Base-by-base conservation (phyloP, 2,113 vertebrate species). In the Hiodon alosoides region DNA sequence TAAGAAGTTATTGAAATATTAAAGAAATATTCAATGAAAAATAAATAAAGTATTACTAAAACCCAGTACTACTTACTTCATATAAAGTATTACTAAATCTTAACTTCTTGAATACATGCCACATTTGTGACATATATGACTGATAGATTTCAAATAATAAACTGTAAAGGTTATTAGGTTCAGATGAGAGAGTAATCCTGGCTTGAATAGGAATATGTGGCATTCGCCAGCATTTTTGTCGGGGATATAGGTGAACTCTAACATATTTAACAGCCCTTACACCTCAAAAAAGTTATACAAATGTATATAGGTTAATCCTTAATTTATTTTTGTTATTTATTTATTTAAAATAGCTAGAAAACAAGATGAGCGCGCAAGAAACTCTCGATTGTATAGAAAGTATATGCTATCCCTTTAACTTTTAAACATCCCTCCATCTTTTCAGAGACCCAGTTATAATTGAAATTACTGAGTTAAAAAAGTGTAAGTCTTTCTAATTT, bases 401-500 rank as follows among this genome's bases (percentile, higher is more conserved):
- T 76, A 71, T 60, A 74, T n/a, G 73, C 76, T 69, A 65, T 73
- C 31, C 65, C 80, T 86, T 78, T 69, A 78, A 80, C 79, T 79
- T 80, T 76, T 67, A 60, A 72, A 75, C 77, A 79, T 73, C 61
- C 60, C 72, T 75, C 67, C 76, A 80, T 74, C 74, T 61, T 47
- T 76, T 81, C 71, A 78, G 76, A 76, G 67, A 60, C 70, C 67
- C 76, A 14, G 52, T 75, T 84, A 83, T 73, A 79, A 83, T 82
- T 82, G 76, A 84, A 84, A 84, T 67, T 53, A 72, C 74, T 73
- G 75, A 86, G 67, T 82, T 73, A 81, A 81, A 79, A 79, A 78
- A 76, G 73, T 69, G 58, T 70, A 79, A 75, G 79, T 81, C 82
- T 79, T 82, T 67, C 80, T 82, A 81, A 81, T 88, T 85, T 83